Evolutionary conservation across 1,140 invertebrate genomes (phyloP), one percentile per base, ranked within the genome.

Genomic region (Drosophila teissieri): DNA sequence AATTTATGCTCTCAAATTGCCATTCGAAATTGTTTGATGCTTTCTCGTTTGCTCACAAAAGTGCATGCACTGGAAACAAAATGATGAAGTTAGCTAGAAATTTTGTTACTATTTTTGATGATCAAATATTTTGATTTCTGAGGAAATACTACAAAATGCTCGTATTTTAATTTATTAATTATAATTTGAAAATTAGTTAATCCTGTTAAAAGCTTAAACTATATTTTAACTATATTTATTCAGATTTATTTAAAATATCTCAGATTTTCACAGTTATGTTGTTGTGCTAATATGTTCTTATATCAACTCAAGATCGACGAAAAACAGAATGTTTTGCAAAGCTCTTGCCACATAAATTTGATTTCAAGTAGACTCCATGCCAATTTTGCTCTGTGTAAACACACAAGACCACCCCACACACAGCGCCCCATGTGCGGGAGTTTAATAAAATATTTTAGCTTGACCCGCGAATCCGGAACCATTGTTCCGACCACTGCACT

Each of bases 361-460:
- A n/a, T 27, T 40, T 24, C 2, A 5, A 37, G 24, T 0, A 8
- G 0, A 24, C 11, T 14, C 1, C 17, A n/a, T 3, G 11, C 31
- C 31, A 22, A 27, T 44, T 68, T 65, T 44, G 37, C 19, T 65
- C 46, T 45, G 64, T 65, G 64, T 37, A 36, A n/a, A 11, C 24
- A 44, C 15, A 52, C 2, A 11, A 40, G 19, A 10, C 36, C 42
- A 3, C 15, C 3, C 19, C 19, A 19, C 31, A 53, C 42, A 51
- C 5, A 24, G 11, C 6, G 4, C 24, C 14, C 69, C 51, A 56
- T 15, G 45, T 37, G 17, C 36, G 14, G 10, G 40, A 62, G 39
- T 52, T 75, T 36, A 45, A 19, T 53, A 24, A 56, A 75, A 56
- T 73, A 45, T 75, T 73, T 36, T 51, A 27, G 34, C 54, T 34